phyloP scores from a whole-genome alignment of 2,113 vertebrate genomes.

The Lucifuga dentata region DNA sequence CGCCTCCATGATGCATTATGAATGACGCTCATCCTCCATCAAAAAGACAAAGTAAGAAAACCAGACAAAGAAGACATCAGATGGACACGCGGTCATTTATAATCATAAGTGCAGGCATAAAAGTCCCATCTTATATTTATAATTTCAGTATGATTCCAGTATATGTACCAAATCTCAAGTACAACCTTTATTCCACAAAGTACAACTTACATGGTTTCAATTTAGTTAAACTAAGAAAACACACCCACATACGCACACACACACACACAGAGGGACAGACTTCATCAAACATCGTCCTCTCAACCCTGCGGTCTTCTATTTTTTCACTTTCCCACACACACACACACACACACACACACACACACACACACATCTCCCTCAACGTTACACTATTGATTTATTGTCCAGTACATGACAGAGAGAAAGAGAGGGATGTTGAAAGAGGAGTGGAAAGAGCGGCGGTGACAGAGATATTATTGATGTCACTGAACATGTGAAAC shows the following conservation, averaged over 20 bases:
- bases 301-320: conserved; percentile 51
- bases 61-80: background rate
- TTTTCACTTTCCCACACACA: conserved; percentile 67
- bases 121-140: no score
- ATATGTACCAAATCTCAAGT: no score
- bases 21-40: conserved; percentile 66
- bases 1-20: conserved; percentile 65
- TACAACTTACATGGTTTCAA: no score
- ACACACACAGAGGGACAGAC: conserved; percentile 42
- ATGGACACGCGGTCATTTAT: no score
- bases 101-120: no score
- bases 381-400: conserved; percentile 72
- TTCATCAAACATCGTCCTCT: conserved; percentile 49
- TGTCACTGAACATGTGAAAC: conserved; percentile 4
- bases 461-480: conserved; percentile 52
- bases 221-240: no score
- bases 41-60: conserved; percentile 36
- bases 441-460: no score
- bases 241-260: conserved; percentile 20
- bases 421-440: conserved; percentile 16
- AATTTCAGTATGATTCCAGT: no score
- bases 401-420: conserved; percentile 61
- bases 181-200: no score
- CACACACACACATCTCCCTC: conserved; percentile 72
- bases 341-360: no score